Conservation (phyloP, 2,113 vertebrate species). For the Australoheros scitulus region DNA sequence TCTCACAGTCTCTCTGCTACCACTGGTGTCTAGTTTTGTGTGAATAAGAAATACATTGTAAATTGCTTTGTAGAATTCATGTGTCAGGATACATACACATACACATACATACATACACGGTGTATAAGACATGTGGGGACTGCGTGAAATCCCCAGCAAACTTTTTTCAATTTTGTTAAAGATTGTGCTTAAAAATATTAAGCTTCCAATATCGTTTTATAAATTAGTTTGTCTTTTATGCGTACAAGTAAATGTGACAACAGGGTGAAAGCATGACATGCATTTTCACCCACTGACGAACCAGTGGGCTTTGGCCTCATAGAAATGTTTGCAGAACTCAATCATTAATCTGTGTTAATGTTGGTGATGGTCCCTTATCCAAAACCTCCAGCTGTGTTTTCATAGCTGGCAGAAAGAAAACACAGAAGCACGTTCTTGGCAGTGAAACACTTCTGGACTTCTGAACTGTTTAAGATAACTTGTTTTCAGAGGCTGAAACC, state of each 20-base stretch:
- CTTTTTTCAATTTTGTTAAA: not conserved
- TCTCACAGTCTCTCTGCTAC: not conserved
- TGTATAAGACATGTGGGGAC: not conserved
- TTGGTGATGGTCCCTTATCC: constrained; percentile 3
- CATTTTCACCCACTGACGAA: not conserved
- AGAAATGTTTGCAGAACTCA: constrained; percentile 22
- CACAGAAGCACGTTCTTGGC: not conserved
- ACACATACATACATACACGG: too few species aligned
- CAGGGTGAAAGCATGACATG: not conserved
- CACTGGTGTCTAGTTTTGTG: not conserved
- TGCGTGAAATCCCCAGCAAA: not conserved
- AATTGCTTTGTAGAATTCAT: not conserved
- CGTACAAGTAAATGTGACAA: not conserved
- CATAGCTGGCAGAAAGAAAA: constrained; percentile 38
- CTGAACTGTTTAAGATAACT: not conserved
- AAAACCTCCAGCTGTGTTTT: constrained; percentile 49
- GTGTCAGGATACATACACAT: not conserved
- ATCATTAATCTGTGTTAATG: constrained; percentile 18
- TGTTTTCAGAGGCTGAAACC: not conserved
- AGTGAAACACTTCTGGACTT: constrained; percentile 15
- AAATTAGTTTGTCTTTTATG: too few species aligned
- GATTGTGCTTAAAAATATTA: not conserved
- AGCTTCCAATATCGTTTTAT: not conserved
- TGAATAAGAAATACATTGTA: not conserved
- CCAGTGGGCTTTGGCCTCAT: not conserved